Evolutionary conservation across 2,888 invertebrate genomes (phyloP), one percentile per base, ranked within the genome.

Genomic region (Drosophila ustulata): DNA sequence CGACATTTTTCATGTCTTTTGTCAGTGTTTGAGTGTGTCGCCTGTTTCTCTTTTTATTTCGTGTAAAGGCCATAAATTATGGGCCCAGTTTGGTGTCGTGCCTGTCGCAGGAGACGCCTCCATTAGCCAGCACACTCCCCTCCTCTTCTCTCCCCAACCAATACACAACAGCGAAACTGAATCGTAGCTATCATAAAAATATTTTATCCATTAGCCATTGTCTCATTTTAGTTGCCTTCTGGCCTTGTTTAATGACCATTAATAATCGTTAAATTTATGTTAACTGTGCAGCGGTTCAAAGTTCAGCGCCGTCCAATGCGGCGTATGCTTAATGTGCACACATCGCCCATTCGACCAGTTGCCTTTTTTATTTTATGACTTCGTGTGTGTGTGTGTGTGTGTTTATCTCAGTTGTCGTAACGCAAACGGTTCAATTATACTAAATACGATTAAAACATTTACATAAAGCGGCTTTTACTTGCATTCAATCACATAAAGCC

Each of bases 231-330:
- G 28, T 45, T 58, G 55, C 69, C 65, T 57, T 75, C 47, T 68
- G 72, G 72, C 72, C 66, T 70, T 59, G 78, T 75, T 82, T 84
- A 84, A 84, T 84, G 82, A 70, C 87, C 85, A 84, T 84, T 84
- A 87, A 87, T 85, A 85, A 88, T 85, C 79, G 77, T 82, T 81
- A 88, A 82, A 82, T 85, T 84, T 80, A 85, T 85, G 85, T 80
- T 72, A 59, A 66, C 71, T 56, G 57, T 55, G 59, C 46, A 50
- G 7, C 55, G 62, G 77, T 65, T 66, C 77, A 66, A 71, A 80
- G 71, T 66, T 69, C 39, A 51, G 25, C 34, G 3, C 37, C 18
- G 61, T 52, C 37, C 68, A 70, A 58, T 47, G 70, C 32, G 72
- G 65, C 81, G 73, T 64, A 76, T 81, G 56, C 80, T 75, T 72